Percentiles rank a stretch among this genome's conserved stretches.
These are phyloP conservation scores for Pasiphila rectangulata DNA, from an alignment of 2,888 invertebrate species.

Conservation along the genomic window DNA sequence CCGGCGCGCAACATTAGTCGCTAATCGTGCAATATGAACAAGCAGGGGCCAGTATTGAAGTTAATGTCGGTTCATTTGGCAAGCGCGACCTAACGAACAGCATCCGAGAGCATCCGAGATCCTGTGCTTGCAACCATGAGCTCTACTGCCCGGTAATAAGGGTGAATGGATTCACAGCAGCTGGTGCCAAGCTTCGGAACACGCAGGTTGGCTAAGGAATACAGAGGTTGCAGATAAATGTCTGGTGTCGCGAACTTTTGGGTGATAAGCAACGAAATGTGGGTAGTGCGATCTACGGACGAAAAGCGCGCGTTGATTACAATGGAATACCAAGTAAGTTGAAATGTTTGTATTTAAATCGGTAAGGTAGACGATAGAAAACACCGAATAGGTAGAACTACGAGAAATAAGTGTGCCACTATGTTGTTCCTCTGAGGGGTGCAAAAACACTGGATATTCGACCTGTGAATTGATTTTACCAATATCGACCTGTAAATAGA, in stretches of 20 bases:
- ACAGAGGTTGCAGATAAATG: slow-evolving; percentile 7
- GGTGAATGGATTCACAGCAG: slow-evolving; percentile 1
- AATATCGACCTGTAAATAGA: too few species aligned
- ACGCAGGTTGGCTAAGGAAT: slow-evolving; percentile 37
- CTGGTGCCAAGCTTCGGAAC: slow-evolving; percentile 40
- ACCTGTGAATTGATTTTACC: too few species aligned
- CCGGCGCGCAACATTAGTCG: slow-evolving; percentile 14
- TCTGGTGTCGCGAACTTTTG: not conserved
- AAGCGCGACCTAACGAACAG: slow-evolving; percentile 22
- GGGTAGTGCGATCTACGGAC: not conserved
- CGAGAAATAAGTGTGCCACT: too few species aligned
- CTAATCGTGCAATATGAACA: slow-evolving; percentile 29
- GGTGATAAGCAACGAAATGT: not conserved
- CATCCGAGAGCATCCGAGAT: not conserved
- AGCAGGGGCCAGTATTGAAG: slow-evolving; percentile 31
- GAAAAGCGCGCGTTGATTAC: not conserved
- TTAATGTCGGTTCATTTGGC: slow-evolving; percentile 55
- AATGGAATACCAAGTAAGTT: too few species aligned
- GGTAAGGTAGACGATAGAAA: too few species aligned
- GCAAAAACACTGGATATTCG: too few species aligned
- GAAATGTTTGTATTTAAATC: too few species aligned
- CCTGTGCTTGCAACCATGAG: not conserved
- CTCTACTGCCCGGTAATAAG: slow-evolving; percentile 7
- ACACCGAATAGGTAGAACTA: too few species aligned
- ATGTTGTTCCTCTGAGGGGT: too few species aligned